phyloP scores from a whole-genome alignment of 2,797 vertebrate genomes.

The Chelon labrosus region DNA sequence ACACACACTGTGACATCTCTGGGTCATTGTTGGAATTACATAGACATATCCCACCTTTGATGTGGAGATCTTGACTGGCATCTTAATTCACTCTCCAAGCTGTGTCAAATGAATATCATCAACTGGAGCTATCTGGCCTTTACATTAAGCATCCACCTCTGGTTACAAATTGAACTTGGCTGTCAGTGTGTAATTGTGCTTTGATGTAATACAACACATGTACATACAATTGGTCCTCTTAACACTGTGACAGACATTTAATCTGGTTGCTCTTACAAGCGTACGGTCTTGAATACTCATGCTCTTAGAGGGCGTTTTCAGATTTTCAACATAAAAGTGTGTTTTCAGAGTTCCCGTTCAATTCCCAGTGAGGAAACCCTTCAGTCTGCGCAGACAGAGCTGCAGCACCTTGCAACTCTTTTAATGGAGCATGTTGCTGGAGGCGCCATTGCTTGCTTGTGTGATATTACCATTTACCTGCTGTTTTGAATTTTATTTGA shows the following conservation, averaged over 20 bases:
- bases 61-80: conserved; percentile 40
- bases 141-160: conserved; percentile 11
- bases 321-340: conserved; percentile 72
- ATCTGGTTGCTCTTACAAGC: conserved; percentile 46
- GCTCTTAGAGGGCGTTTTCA: conserved; percentile 44
- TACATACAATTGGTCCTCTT: conserved; percentile 15
- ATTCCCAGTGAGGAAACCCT: conserved; percentile 83
- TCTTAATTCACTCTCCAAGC: conserved; percentile 61
- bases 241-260: conserved; percentile 45
- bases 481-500: conserved; percentile 85
- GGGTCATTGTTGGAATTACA: conserved; percentile 58
- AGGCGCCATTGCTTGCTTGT: conserved; percentile 79
- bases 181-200: conserved; percentile 28
- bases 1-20: conserved; percentile 60
- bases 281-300: conserved; percentile 45
- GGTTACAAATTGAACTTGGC: conserved; percentile 15
- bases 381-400: conserved; percentile 68
- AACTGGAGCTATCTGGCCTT: conserved; percentile 34
- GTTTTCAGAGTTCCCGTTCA: conserved; percentile 59
- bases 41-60: conserved; percentile 46
- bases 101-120: conserved; percentile 46
- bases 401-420: conserved; percentile 76
- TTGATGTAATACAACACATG: conserved; percentile 25
- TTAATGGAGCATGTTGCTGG: conserved; percentile 80
- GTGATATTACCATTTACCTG: conserved; percentile 85